Percentiles rank a stretch among this genome's conserved stretches.
Evolutionary conservation across 2,113 vertebrate genomes (phyloP).

Genomic region (Camelus bactrianus): DNA sequence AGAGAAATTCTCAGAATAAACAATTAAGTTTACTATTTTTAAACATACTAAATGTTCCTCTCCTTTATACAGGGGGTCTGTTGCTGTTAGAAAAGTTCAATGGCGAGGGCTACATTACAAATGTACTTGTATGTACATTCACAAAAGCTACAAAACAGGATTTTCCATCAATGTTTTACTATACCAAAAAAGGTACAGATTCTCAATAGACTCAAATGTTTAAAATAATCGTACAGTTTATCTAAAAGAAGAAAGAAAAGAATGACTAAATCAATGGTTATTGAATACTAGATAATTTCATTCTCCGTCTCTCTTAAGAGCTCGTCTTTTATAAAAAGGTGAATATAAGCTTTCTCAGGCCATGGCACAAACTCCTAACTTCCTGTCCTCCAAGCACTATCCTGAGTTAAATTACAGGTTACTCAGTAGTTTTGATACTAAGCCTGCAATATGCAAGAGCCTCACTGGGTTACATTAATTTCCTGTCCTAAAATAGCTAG

Average conservation of each 20-base stretch:
- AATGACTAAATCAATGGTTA: not conserved
- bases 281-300: slow-evolving; percentile 35
- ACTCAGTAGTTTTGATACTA: slow-evolving; percentile 59
- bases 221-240: not conserved
- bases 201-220: not conserved
- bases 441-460: slow-evolving; percentile 70
- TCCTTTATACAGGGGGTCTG: slow-evolving; percentile 75
- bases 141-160: slow-evolving; percentile 19
- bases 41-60: slow-evolving; percentile 77
- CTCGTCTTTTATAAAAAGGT: slow-evolving; percentile 69
- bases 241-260: slow-evolving; percentile 36
- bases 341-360: slow-evolving; percentile 66
- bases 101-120: slow-evolving; percentile 69
- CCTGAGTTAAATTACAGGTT: slow-evolving; percentile 64
- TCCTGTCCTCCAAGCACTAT: slow-evolving; percentile 54
- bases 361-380: slow-evolving; percentile 52
- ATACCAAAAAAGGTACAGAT: not conserved
- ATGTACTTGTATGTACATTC: slow-evolving; percentile 58
- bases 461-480: slow-evolving; percentile 58
- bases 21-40: slow-evolving; percentile 83
- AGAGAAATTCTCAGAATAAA: slow-evolving; percentile 75
- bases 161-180: slow-evolving; percentile 30
- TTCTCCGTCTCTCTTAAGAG: slow-evolving; percentile 5
- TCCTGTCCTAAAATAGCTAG: slow-evolving; percentile 66
- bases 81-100: slow-evolving; percentile 79